Base-by-base conservation (phyloP, 53 echinoderm and acorn worm species). In the Astropecten irregularis region DNA sequence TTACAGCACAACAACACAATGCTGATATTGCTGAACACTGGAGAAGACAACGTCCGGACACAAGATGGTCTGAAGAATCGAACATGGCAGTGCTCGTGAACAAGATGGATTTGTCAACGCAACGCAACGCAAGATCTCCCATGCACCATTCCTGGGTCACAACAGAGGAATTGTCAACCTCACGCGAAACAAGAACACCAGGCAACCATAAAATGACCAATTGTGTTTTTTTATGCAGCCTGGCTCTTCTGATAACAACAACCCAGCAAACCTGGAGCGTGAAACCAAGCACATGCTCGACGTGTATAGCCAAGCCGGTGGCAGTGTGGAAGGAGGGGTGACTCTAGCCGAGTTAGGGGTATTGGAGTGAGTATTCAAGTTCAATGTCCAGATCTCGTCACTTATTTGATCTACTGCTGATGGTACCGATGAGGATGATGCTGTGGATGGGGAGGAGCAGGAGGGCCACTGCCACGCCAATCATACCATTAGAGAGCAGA, bases 1-100 rank as follows among this genome's bases (percentile, higher is more conserved):
- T 86, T 26, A 52, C 54, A 27, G 65, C 42, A 20, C 37, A 9
- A 15, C 27, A 86, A 4, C 14, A 33, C 0, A 26, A 70, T 16
- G 32, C 35, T 8, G 70, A 69, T 49, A 40, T 53, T 16, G n/a
- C 33, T 9, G 85, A 85, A 39, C 54, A 54, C 76, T 69, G 69
- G 11, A 40, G 71, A 0, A 9, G 40, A 2, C 71, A 70, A 29
- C 31, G 85, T 0, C 58, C 82, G 9, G 65, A 82, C 28, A 65
- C 86, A 14, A 81, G 68, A 58, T 86, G 91, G 91, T 64, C 64
- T 0, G 69, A 83, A 19, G 77, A 83, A 57, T 22, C 30, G n/a
- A 91, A 88, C 19, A 61, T 88, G 3, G 73, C 77, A 0, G 68
- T 77, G 34, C 68, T 33, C 31, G 61, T 86, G 18, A 83, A 61